Evolutionary conservation across 2,797 vertebrate genomes (phyloP).

Genomic region (Lophura swinhoii): DNA sequence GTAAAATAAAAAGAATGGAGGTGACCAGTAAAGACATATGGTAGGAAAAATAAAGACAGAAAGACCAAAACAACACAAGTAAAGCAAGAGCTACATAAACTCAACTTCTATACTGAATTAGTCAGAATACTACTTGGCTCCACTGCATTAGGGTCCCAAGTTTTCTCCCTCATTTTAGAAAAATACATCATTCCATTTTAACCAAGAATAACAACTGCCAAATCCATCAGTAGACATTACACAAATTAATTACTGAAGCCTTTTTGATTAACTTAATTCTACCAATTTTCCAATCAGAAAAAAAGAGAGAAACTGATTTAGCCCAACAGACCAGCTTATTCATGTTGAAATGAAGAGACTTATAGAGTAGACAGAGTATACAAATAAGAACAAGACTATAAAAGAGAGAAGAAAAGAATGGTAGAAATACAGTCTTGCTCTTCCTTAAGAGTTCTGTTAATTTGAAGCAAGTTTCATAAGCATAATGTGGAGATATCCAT

Average conservation of each 20-base stretch:
- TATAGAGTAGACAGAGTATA: neutral
- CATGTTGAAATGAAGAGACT: neutral
- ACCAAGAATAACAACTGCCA: neutral
- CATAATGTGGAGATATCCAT: neutral
- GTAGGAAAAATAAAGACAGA: neutral
- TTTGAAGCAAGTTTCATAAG: constrained; percentile 12
- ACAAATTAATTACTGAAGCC: neutral
- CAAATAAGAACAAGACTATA: neutral
- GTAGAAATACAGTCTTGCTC: neutral
- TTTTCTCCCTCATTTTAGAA: neutral
- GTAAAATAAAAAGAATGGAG: neutral
- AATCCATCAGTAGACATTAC: neutral
- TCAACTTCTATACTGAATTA: neutral
- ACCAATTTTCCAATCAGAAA: neutral
- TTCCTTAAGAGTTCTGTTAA: constrained; percentile 38
- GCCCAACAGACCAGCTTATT: neutral
- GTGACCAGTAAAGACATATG: neutral
- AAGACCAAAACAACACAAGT: neutral
- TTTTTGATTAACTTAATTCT: neutral
- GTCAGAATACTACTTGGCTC: neutral
- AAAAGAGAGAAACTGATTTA: neutral
- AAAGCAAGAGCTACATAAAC: neutral
- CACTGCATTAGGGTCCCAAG: neutral
- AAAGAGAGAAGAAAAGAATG: neutral
- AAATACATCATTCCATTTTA: neutral